Conservation (phyloP, 2,113 vertebrate genomes). For the Hyperopisus bebe region DNA sequence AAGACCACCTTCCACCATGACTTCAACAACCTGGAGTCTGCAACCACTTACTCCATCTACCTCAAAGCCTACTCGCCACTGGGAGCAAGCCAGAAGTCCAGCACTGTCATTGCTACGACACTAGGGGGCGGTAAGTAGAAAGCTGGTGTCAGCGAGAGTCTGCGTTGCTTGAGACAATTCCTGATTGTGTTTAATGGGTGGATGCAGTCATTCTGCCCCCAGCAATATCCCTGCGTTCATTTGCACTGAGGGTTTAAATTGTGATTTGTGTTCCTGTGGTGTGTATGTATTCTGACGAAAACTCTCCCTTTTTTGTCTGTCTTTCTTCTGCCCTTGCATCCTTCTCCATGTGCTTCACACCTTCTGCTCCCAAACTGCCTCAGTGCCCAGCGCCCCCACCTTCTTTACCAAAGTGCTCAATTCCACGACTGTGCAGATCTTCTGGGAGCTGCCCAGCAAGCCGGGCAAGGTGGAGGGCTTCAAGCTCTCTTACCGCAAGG, state of each 20-base stretch:
- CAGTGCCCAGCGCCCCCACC: conserved; percentile 55
- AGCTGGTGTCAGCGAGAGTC: background rate
- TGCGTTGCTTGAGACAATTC: conserved; percentile 30
- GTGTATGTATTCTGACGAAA: background rate
- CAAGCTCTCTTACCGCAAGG: conserved; percentile 57
- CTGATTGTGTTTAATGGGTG: conserved; percentile 3
- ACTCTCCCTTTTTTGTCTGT: background rate
- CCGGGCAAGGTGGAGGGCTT: conserved; percentile 58
- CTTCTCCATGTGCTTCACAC: background rate
- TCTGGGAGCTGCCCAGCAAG: conserved; percentile 60
- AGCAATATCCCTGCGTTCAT: background rate
- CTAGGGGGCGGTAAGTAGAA: conserved; percentile 49
- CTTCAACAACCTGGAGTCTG: conserved; percentile 54
- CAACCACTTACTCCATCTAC: conserved; percentile 59
- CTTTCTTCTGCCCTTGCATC: background rate
- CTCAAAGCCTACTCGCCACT: conserved; percentile 57
- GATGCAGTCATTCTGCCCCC: background rate
- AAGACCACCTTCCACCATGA: conserved; percentile 57
- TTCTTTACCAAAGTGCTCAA: conserved; percentile 64
- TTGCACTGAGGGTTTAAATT: background rate
- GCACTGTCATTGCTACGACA: conserved; percentile 48
- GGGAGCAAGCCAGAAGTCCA: conserved; percentile 58
- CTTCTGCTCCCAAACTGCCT: background rate
- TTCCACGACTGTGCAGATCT: conserved; percentile 52
- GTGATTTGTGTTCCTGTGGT: background rate